phyloP scores from a whole-genome alignment of 2,888 invertebrate genomes.

The Harpalus rubripes region DNA sequence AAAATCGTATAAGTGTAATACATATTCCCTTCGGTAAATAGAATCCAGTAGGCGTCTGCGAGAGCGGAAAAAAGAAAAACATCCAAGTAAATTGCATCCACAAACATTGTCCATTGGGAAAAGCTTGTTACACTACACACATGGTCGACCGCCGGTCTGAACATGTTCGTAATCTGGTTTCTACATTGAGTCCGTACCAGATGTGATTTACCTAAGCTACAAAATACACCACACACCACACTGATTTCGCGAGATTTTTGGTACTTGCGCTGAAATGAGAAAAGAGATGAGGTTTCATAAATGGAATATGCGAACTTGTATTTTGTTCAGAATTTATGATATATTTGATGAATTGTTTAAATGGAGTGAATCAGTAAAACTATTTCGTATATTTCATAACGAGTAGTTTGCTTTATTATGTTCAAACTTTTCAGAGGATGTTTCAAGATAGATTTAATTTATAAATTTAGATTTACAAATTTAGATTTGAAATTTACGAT shows the following conservation, averaged over 20 bases:
- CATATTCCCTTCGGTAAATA: conserved; percentile 23
- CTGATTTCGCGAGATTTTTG: conserved; percentile 17
- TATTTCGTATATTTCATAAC: no score
- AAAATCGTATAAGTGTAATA: not conserved
- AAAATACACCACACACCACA: not conserved
- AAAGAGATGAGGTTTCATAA: not conserved
- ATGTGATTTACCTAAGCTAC: conserved; percentile 35
- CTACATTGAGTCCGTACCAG: conserved; percentile 34
- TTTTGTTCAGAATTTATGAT: not conserved
- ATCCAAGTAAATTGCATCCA: conserved; percentile 48
- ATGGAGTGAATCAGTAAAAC: no score
- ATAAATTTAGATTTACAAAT: no score
- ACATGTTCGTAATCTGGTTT: conserved; percentile 51
- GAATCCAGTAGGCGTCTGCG: conserved; percentile 1
- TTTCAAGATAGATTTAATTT: no score
- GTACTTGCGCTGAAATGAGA: conserved; percentile 5
- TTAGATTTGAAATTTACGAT: no score
- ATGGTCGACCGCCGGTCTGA: not conserved
- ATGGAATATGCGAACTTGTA: not conserved
- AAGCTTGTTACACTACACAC: conserved; percentile 41
- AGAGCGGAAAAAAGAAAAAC: conserved; percentile 29
- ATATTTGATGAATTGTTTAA: no score
- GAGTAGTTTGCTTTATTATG: no score
- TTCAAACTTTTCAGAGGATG: no score
- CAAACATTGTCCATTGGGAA: conserved; percentile 28